phyloP scores from a whole-genome alignment of 2,797 vertebrate genomes.

The Etheostoma perlongum region DNA sequence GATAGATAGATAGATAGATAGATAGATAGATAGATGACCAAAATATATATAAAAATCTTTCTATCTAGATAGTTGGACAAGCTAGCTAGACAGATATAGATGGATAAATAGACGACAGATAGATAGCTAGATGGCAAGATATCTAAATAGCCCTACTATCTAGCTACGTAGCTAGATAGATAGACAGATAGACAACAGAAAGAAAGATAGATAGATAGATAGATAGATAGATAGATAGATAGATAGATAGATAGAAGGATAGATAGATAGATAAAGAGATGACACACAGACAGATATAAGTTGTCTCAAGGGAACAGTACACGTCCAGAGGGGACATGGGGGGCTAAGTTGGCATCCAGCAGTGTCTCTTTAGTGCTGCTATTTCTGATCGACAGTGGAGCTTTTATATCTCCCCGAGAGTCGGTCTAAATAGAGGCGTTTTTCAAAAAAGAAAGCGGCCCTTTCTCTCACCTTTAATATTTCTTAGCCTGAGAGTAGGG shows the following conservation, averaged over 20 bases:
- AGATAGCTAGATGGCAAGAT: not conserved
- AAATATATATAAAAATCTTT: too few relatives aligned
- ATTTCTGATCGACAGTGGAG: slow-evolving; percentile 64
- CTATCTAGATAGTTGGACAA: not conserved
- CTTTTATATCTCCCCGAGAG: slow-evolving; percentile 71
- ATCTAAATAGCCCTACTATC: not conserved
- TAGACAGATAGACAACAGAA: not conserved
- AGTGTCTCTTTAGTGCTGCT: slow-evolving; percentile 65
- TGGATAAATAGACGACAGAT: fast-evolving
- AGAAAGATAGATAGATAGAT: not conserved
- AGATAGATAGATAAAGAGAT: not conserved
- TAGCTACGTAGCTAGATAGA: not conserved
- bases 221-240: not conserved
- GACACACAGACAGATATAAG: slow-evolving; percentile 17
- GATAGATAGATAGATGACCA: not conserved
- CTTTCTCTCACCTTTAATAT: slow-evolving; percentile 59
- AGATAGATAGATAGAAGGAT: not conserved
- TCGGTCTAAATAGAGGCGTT: slow-evolving; percentile 51
- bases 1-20: not conserved
- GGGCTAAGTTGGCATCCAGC: slow-evolving; percentile 55
- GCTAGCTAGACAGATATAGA: not conserved
- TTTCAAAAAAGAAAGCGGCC: slow-evolving; percentile 28
- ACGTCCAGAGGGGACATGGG: slow-evolving; percentile 35
- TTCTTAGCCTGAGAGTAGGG: slow-evolving; percentile 15
- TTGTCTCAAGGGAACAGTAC: slow-evolving; percentile 39